Base-by-base conservation (phyloP, 2,888 invertebrate genomes). In the Cyclophora punctaria region DNA sequence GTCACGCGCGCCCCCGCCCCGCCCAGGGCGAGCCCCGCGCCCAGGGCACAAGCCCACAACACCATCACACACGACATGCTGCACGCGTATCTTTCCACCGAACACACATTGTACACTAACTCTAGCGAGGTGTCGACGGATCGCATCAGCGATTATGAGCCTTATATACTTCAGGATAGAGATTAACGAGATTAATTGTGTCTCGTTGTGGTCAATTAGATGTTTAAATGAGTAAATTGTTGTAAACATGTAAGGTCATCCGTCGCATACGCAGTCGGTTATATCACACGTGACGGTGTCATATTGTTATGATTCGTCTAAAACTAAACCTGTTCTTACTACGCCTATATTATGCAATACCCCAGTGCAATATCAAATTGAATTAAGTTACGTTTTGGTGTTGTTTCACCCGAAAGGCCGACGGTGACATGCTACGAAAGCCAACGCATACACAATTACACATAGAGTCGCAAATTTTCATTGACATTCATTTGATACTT, bases 201-300 rank as follows among this genome's bases (percentile, higher is more conserved):
- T 46, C 55, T 57, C 51, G 58, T 59, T 61, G 65, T 60, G 64
- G 59, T 60, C 66, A 68, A 57, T 60, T 59, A 62, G 55, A 48
- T 47, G 66, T 57, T 62, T 63, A 68, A 66, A 71, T 71, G 67
- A 69, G 71, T 65, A 73, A 76, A 77, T 78, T 73, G 69, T 62
- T 59, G 62, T 67, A 69, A 72, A 70, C 67, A 68, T 60, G 62
- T 70, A 65, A 78, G 79, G 79, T 75, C 75, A 58, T 43, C 7
- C 47, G 49, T 52, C 48, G 57, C 20, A 20, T 20, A 20, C 20
- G 20, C 20, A 20, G 20, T 20, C 20, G 20, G 20, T 20, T 20
- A 20, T 20, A 20, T 20, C 20, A 20, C 20, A 20, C 20, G 20
- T 2, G 20, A 20, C 20, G 20, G 20, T 20, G 2, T 20, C 20